These are phyloP conservation scores for Xiphias gladius DNA, from an alignment of 2,113 vertebrate genomes.

Conservation along the genomic window DNA sequence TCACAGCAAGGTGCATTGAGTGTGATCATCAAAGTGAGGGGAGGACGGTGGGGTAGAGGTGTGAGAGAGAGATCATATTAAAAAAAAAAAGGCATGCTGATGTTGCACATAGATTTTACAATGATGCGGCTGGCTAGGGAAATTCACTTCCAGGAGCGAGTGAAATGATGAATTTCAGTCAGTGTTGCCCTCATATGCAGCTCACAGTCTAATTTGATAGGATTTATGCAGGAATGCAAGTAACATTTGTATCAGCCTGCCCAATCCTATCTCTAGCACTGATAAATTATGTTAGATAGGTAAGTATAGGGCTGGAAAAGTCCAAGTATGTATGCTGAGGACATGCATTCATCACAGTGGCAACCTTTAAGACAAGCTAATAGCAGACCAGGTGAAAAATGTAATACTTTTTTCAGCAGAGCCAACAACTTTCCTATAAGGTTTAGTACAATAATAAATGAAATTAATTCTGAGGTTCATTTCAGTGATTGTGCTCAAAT, in stretches of 20 bases:
- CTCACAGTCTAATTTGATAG: background rate
- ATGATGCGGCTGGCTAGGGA: conserved; percentile 30
- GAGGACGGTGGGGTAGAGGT: no score
- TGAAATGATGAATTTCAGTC: conserved; percentile 26
- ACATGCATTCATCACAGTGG: conserved; percentile 2
- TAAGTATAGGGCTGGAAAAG: background rate
- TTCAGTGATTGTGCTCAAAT: conserved; percentile 17
- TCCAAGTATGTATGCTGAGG: background rate
- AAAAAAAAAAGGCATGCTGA: conserved; percentile 34
- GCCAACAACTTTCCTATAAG: background rate
- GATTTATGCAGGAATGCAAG: background rate
- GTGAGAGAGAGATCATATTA: background rate
- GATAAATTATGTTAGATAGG: background rate
- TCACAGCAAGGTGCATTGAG: conserved; percentile 32
- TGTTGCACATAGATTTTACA: conserved; percentile 39
- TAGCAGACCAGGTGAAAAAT: background rate
- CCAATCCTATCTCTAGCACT: background rate
- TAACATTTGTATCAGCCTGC: background rate
- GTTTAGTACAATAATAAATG: background rate
- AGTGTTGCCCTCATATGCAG: background rate
- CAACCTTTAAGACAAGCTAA: background rate
- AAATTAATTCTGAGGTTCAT: background rate
- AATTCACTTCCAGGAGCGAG: conserved; percentile 35
- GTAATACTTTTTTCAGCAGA: background rate
- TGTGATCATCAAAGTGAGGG: conserved; percentile 7